phyloP scores from a whole-genome alignment of 2,113 vertebrate genomes.

The Oophaga pumilio region DNA sequence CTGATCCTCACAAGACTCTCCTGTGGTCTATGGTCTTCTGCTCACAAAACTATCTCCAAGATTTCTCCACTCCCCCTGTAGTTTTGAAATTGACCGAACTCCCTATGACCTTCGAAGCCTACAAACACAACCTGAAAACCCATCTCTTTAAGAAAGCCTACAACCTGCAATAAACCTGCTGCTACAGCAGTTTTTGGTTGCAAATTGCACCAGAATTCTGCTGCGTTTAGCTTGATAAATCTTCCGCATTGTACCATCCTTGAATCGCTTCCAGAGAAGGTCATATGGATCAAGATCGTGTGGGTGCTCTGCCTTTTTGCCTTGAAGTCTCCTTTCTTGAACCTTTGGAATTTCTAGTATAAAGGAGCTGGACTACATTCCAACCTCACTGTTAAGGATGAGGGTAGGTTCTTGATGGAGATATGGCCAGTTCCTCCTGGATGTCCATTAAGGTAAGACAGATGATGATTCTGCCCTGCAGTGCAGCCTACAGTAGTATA shows the following conservation, averaged over 20 bases:
- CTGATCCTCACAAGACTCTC: too few species aligned
- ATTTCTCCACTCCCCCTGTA: too few species aligned
- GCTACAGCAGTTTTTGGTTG: too few species aligned
- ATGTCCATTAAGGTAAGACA: slow-evolving; percentile 53
- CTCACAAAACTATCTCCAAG: too few species aligned
- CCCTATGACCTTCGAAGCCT: too few species aligned
- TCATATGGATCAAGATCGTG: neutral
- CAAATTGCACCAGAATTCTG: too few species aligned
- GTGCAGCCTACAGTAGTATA: slow-evolving; percentile 61
- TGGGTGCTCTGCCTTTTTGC: neutral
- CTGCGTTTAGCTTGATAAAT: too few species aligned
- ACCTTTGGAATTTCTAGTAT: neutral
- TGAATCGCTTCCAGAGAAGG: neutral
- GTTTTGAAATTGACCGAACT: too few species aligned
- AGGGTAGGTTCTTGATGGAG: neutral
- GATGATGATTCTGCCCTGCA: slow-evolving; percentile 57
- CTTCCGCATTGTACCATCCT: neutral
- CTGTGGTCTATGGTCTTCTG: too few species aligned
- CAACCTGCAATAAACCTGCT: too few species aligned
- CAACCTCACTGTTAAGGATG: neutral
- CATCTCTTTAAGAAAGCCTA: too few species aligned
- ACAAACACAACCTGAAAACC: too few species aligned
- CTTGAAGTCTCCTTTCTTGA: neutral
- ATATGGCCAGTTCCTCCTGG: neutral
- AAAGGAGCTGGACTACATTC: neutral